Percentiles rank a stretch among this genome's conserved stretches.
phyloP scores from a whole-genome alignment of 1,140 invertebrate genomes.

The Linepithema humile region DNA sequence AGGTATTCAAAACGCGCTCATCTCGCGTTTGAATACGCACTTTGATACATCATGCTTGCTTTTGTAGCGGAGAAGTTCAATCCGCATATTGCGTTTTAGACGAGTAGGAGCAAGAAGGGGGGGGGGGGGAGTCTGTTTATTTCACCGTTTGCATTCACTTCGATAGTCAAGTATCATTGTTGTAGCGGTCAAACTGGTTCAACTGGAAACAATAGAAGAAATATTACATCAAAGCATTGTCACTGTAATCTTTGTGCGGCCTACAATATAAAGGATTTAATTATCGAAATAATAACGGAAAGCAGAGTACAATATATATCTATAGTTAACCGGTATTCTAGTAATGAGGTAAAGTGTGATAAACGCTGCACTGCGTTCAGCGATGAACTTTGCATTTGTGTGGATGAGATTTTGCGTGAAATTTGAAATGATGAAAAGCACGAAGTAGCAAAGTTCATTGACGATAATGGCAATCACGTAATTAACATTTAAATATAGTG shows the following conservation, averaged over 20 bases:
- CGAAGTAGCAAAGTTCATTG: conserved; percentile 4
- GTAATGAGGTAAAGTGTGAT: conserved; percentile 16
- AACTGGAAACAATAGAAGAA: not conserved
- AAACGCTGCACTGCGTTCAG: not conserved
- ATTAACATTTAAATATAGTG: not conserved
- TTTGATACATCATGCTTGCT: not conserved
- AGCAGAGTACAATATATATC: conserved; percentile 18
- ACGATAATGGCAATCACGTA: not conserved
- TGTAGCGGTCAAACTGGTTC: not conserved
- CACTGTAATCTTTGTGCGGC: not conserved
- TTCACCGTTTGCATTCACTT: not conserved
- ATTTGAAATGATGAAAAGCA: not conserved
- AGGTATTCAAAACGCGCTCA: not conserved
- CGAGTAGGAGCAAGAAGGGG: no score
- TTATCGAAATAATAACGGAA: conserved; percentile 24
- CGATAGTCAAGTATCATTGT: conserved; percentile 12
- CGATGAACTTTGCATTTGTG: not conserved
- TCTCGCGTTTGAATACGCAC: not conserved
- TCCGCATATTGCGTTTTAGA: not conserved
- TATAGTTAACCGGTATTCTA: not conserved
- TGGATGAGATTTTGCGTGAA: not conserved
- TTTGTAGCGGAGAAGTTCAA: not conserved
- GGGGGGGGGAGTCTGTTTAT: conserved; percentile 13
- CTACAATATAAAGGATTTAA: conserved; percentile 29
- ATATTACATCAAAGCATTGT: not conserved